These are phyloP conservation scores for Abrostola tripartita DNA, from an alignment of 2,888 invertebrate genomes.

Conservation along the genomic window DNA sequence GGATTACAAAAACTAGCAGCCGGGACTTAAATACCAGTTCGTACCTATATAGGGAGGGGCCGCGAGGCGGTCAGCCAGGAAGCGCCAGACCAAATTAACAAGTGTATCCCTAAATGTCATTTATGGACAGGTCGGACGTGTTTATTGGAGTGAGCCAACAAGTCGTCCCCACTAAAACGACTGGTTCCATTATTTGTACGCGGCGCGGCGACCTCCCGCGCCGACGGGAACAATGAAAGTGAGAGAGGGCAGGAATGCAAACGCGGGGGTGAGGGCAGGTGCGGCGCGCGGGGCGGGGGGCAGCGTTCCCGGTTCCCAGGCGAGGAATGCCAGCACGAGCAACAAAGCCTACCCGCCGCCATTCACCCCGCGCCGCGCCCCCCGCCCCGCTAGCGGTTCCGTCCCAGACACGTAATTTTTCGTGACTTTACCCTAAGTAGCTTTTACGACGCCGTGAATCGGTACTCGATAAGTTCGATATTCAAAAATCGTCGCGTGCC, in stretches of 20 bases:
- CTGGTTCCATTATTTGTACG: conserved; percentile 82
- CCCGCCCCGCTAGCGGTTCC: conserved; percentile 70
- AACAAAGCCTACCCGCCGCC: conserved; percentile 86
- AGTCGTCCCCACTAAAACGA: conserved; percentile 76
- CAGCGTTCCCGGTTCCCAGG: conserved; percentile 85
- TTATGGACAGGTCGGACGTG: conserved; percentile 78
- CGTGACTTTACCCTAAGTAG: conserved; percentile 80
- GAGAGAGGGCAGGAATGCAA: conserved; percentile 86
- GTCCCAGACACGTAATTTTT: conserved; percentile 80
- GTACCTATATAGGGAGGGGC: conserved; percentile 25
- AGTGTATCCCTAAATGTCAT: conserved; percentile 79
- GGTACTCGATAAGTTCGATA: conserved; percentile 68
- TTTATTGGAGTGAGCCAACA: conserved; percentile 79
- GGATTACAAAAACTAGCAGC: conserved; percentile 51
- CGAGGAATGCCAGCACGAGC: conserved; percentile 87
- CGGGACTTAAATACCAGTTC: conserved; percentile 36
- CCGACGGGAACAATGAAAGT: conserved; percentile 87
- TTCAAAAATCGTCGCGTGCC: conserved; percentile 69
- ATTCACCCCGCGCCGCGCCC: conserved; percentile 79
- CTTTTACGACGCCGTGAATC: conserved; percentile 70
- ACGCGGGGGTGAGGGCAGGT: conserved; percentile 71
- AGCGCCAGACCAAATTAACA: conserved; percentile 63
- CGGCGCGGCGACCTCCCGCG: conserved; percentile 85
- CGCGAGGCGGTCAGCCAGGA: conserved; percentile 27
- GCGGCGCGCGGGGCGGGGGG: conserved; percentile 64